Evolutionary conservation across 2,113 vertebrate genomes (phyloP).

Genomic region (Hypanus sabinus): DNA sequence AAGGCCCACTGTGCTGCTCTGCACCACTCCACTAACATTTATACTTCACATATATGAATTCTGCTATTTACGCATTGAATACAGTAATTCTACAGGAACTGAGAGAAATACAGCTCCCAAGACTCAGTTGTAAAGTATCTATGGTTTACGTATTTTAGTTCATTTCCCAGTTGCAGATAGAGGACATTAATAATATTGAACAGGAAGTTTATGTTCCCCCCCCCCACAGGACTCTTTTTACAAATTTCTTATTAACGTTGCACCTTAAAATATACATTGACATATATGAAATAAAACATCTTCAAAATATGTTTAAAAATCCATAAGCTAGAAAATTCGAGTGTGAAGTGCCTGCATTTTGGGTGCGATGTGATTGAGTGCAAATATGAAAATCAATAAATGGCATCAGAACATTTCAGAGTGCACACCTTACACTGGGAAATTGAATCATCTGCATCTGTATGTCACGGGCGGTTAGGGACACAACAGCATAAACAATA

Average conservation of each 20-base stretch:
- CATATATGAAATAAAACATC: background rate
- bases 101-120: background rate
- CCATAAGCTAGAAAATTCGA: no score
- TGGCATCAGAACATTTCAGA: no score
- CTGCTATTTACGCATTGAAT: background rate
- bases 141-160: background rate
- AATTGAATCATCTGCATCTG: no score
- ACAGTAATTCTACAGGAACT: background rate
- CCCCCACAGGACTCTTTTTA: background rate
- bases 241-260: background rate
- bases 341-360: no score
- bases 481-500: no score
- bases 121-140: background rate
- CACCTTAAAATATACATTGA: background rate
- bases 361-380: no score
- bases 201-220: background rate
- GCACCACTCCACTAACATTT: background rate
- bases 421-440: no score
- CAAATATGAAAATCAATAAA: no score
- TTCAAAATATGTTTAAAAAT: background rate
- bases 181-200: background rate
- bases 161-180: background rate
- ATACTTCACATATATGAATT: background rate
- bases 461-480: no score
- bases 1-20: no score